Base-by-base conservation (phyloP, 2,113 vertebrate species). In the Stictonetta naevosa region DNA sequence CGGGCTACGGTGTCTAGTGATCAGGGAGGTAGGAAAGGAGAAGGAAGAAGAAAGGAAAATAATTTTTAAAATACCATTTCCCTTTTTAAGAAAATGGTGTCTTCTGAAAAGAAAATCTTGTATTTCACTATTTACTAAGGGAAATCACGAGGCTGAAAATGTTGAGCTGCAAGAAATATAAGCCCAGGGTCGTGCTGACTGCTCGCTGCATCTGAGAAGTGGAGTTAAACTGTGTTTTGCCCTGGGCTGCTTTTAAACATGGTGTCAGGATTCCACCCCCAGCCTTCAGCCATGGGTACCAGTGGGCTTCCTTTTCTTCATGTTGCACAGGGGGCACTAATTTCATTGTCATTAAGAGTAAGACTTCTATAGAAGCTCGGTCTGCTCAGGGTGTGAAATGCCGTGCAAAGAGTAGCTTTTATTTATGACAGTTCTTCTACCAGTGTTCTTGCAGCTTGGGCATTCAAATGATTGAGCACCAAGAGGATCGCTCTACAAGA, bases 231-330 rank as follows among this genome's bases (percentile, higher is more conserved):
- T 56, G 48, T 28, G 11, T 21, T 55, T 48, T 83, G 14, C 15
- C 13, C 44, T 60, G 59, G 10, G 34, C 28, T 81, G 34, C 50
- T 36, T 63, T 19, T 33, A 21, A 71, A 29, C 1, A 1, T 23
- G 18, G 33, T 13, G 21, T 21, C 66, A 53, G 44, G 44, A 48
- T 86, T 81, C 42, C 34, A n/a, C 85, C 29, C n/a, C 4, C 53
- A 40, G 59, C 53, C 56, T 25, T 87, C 67, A 80, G 52, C 42
- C n/a, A 0, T 0, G 1, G 5, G 3, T 28, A 22, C 42, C 64
- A 59, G 11, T 0, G 0, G 29, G 12, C 18, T 52, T 84, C 19
- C 68, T 66, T 62, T 66, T 18, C 22, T 34, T 23, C 34, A 9
- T 1, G 0, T 8, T n/a, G 10, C 64, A 20, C 42, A 78, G 38